Conservation (phyloP, 2,113 vertebrate genomes). For the Nibea coibor region DNA sequence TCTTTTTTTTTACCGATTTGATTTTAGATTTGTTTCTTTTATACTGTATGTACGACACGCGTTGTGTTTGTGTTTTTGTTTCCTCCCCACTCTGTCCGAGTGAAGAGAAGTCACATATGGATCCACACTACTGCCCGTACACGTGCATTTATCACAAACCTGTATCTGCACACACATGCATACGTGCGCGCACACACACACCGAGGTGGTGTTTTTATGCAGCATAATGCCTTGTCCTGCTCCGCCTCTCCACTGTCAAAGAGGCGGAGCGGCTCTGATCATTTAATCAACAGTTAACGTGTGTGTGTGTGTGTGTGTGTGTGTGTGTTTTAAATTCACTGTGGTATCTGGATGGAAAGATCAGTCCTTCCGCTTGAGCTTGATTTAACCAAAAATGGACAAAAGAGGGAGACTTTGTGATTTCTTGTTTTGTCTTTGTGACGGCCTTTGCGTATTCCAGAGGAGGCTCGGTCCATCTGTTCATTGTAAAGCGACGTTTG, state of each 20-base stretch:
- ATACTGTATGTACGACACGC: slow-evolving; percentile 53
- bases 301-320: background rate
- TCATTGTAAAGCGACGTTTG: slow-evolving; percentile 4
- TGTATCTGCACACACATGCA: background rate
- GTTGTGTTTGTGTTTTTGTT: slow-evolving; percentile 5
- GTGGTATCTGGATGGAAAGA: slow-evolving; percentile 44
- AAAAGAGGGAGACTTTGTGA: slow-evolving; percentile 16
- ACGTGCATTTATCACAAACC: slow-evolving; percentile 25
- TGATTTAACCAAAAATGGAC: slow-evolving; percentile 56
- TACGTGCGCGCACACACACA: background rate
- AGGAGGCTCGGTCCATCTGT: slow-evolving; percentile 18
- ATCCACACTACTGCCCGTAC: slow-evolving; percentile 45
- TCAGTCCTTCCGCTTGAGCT: slow-evolving; percentile 21
- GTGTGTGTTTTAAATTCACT: slow-evolving; percentile 26
- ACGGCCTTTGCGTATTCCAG: slow-evolving; percentile 33
- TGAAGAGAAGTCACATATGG: slow-evolving; percentile 20
- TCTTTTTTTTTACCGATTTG: slow-evolving; percentile 59
- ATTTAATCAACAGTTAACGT: slow-evolving; percentile 3
- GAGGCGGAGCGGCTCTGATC: background rate
- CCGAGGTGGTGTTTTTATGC: slow-evolving; percentile 39
- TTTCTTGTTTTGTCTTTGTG: background rate
- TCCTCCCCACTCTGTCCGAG: slow-evolving; percentile 32
- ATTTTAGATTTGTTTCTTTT: slow-evolving; percentile 73
- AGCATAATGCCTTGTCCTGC: slow-evolving; percentile 57
- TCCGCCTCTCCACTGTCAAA: slow-evolving; percentile 2